Percentiles rank a stretch among this genome's conserved stretches.
These are phyloP conservation scores for Eleginops maclovinus DNA, from an alignment of 2,113 vertebrate species.

Conservation along the genomic window DNA sequence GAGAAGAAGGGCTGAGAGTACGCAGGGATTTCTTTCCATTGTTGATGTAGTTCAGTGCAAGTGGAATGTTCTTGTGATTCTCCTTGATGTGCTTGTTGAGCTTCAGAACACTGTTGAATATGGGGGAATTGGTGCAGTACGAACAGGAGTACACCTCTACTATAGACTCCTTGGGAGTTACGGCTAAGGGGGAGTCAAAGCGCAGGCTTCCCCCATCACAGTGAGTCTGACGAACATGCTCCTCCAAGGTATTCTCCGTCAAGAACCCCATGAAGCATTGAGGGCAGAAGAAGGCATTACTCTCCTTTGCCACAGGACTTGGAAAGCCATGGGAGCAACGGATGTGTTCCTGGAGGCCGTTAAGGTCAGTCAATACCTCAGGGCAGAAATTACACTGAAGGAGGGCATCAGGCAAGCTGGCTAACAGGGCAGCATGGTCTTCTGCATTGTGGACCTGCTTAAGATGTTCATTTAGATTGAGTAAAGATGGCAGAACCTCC, in stretches of 20 bases:
- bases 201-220: constrained; percentile 93
- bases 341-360: constrained; percentile 97
- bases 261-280: constrained; percentile 99
- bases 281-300: constrained; percentile 98
- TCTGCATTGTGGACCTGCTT: constrained; percentile 96
- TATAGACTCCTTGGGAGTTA: constrained; percentile 94
- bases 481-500: constrained; percentile 96
- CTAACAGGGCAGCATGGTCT: constrained; percentile 89
- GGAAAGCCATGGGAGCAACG: constrained; percentile 95
- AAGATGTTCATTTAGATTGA: constrained; percentile 97
- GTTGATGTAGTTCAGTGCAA: constrained; percentile 97
- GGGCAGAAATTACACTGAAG: constrained; percentile 99
- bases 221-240: constrained; percentile 96
- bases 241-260: constrained; percentile 96
- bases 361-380: constrained; percentile 94
- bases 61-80: constrained; percentile 99
- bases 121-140: constrained; percentile 98
- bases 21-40: constrained; percentile 94
- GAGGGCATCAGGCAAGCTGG: constrained; percentile 90
- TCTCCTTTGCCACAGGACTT: constrained; percentile 94
- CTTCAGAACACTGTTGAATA: constrained; percentile 97
- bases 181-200: constrained; percentile 94
- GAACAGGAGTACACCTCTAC: constrained; percentile 98
- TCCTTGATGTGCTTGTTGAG: constrained; percentile 98
- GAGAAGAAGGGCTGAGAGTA: constrained; percentile 94